Conservation (phyloP, 1,140 invertebrate genomes). For the Lycorma delicatula region DNA sequence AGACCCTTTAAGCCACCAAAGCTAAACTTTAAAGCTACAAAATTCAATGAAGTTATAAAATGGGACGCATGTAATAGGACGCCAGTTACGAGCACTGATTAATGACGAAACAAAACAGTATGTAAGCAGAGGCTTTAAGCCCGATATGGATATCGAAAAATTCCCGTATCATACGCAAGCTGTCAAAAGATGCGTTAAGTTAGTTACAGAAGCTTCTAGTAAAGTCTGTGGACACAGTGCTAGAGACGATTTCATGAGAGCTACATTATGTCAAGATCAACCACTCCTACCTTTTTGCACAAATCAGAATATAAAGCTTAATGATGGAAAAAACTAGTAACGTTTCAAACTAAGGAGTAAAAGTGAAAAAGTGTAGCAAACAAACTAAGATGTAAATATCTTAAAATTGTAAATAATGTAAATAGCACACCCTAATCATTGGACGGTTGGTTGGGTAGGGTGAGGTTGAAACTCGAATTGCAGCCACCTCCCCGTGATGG, state of each 20-base stretch:
- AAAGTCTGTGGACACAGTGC: slow-evolving; percentile 19
- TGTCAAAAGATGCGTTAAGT: slow-evolving; percentile 29
- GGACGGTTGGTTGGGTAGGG: background rate
- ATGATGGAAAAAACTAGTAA: background rate
- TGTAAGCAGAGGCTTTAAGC: slow-evolving; percentile 7
- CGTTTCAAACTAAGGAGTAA: background rate
- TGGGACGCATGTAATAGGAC: slow-evolving; percentile 10
- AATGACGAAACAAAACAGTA: slow-evolving; percentile 23
- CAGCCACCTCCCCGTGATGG: slow-evolving; percentile 2
- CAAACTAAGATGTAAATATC: background rate
- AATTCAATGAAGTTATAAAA: slow-evolving; percentile 22
- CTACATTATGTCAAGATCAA: slow-evolving; percentile 8
- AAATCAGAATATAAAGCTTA: background rate
- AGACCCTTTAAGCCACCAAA: slow-evolving; percentile 17
- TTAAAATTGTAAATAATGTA: too few relatives aligned
- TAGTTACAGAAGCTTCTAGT: slow-evolving; percentile 25
- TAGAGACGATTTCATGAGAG: slow-evolving; percentile 23
- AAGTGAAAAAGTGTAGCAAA: background rate
- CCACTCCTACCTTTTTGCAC: slow-evolving; percentile 7
- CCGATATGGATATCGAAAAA: slow-evolving; percentile 11
- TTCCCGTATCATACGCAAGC: slow-evolving; percentile 31
- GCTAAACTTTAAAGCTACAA: slow-evolving; percentile 21
- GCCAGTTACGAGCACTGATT: too few relatives aligned
- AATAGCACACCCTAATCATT: background rate
- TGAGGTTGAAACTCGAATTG: slow-evolving; percentile 2